Conservation (phyloP, 2,113 vertebrate genomes). For the Vidua chalybeata region DNA sequence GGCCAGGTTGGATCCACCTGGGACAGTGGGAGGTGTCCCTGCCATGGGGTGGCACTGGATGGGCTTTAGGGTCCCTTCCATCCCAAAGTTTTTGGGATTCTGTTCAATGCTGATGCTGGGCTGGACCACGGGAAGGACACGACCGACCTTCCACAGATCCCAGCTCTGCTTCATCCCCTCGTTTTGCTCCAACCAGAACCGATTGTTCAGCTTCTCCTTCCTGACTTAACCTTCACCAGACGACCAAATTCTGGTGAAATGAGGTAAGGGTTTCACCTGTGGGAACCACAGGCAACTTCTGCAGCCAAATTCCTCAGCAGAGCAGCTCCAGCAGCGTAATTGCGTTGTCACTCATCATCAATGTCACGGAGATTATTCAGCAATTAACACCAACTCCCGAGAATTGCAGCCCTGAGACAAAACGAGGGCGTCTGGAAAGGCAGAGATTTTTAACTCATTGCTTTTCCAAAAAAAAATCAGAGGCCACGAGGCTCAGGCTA, state of each 20-base stretch:
- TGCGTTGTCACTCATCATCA: conserved; percentile 21
- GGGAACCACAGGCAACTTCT: neutral
- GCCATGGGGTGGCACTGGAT: rapidly evolving
- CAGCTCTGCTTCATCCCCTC: neutral
- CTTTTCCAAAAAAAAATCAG: neutral
- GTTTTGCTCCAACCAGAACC: neutral
- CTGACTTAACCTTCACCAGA: neutral
- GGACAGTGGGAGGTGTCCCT: neutral
- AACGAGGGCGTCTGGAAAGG: neutral
- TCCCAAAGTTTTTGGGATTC: neutral
- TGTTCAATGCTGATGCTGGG: neutral
- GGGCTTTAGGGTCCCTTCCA: neutral
- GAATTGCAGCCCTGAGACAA: neutral
- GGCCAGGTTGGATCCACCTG: neutral
- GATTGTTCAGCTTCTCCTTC: neutral
- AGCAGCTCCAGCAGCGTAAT: neutral
- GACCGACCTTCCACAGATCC: rapidly evolving
- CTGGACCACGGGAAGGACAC: rapidly evolving
- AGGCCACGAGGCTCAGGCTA: neutral
- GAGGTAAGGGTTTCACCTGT: neutral
- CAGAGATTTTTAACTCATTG: neutral
- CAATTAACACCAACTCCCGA: conserved; percentile 19
- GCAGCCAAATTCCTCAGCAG: conserved; percentile 28
- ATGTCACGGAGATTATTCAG: neutral
- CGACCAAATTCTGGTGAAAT: neutral